Evolutionary conservation across 2,888 invertebrate species (phyloP).

Genomic region (Lamellibrachia columna): DNA sequence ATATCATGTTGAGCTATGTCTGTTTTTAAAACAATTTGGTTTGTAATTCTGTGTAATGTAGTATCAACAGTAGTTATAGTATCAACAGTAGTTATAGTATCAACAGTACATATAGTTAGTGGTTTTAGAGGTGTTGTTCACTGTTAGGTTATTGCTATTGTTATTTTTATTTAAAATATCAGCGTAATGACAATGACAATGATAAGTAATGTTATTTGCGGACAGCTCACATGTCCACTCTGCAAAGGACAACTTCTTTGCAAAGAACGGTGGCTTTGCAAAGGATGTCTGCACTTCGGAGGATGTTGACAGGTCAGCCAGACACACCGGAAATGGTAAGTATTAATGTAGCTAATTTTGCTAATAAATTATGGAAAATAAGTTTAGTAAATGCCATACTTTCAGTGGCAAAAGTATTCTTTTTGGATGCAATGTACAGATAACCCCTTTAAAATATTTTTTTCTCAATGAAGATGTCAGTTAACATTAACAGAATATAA

Average conservation of each 20-base stretch:
- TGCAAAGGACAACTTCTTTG: neutral
- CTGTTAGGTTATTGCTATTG: neutral
- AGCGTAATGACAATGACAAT: neutral
- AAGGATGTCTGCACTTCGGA: neutral
- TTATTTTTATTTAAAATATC: neutral
- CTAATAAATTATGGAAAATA: neutral
- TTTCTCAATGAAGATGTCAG: too few species aligned
- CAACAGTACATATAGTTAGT: neutral
- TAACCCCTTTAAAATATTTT: too few species aligned
- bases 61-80: neutral
- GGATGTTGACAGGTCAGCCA: constrained; percentile 16
- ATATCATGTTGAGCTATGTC: neutral
- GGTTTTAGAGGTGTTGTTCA: neutral
- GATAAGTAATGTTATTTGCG: neutral
- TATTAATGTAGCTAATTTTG: neutral
- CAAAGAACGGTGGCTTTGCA: neutral
- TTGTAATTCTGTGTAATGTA: neutral
- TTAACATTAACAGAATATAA: too few species aligned
- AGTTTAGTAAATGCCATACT: neutral
- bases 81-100: neutral
- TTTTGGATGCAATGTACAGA: too few species aligned
- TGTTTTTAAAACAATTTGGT: neutral
- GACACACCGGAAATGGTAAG: neutral
- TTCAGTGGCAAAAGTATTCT: too few species aligned
- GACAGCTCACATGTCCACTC: neutral